A percentile compares a stretch with the other conserved stretches of the same genome.
phyloP scores from a whole-genome alignment of 2,797 vertebrate genomes.

The Pipistrellus nathusii region DNA sequence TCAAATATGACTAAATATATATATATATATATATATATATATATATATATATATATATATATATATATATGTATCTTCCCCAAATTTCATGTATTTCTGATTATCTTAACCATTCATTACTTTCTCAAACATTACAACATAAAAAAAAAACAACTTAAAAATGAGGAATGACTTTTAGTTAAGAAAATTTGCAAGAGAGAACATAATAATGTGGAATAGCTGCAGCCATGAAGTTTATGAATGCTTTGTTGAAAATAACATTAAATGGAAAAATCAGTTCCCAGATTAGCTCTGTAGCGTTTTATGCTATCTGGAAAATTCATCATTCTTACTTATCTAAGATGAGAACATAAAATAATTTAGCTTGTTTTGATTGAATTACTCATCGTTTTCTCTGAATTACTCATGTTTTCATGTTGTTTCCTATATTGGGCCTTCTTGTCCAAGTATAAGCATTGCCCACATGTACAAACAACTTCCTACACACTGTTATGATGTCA shows the following conservation, averaged over 20 bases:
- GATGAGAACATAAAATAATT: slow-evolving; percentile 48
- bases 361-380: slow-evolving; percentile 44
- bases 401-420: too few relatives aligned
- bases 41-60: too few relatives aligned
- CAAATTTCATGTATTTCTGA: not conserved
- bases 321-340: slow-evolving; percentile 25
- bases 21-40: not conserved
- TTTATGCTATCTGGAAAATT: slow-evolving; percentile 63
- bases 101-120: slow-evolving; percentile 43
- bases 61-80: slow-evolving; percentile 29
- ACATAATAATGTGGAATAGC: slow-evolving; percentile 77
- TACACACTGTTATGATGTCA: too few relatives aligned
- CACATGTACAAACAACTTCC: too few relatives aligned
- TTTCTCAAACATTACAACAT: not conserved
- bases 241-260: slow-evolving; percentile 83
- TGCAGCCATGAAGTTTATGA: slow-evolving; percentile 77
- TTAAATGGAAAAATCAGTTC: slow-evolving; percentile 80
- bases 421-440: too few relatives aligned
- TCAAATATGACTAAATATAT: slow-evolving; percentile 60
- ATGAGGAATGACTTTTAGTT: slow-evolving; percentile 63
- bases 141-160: slow-evolving; percentile 25
- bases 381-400: too few relatives aligned
- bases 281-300: slow-evolving; percentile 68
- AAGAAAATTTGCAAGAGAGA: slow-evolving; percentile 72
- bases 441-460: too few relatives aligned